A percentile compares a stretch with the other conserved stretches of the same genome.
These are phyloP conservation scores for Colossoma macropomum DNA, from an alignment of 2,113 vertebrate species.

Conservation along the genomic window DNA sequence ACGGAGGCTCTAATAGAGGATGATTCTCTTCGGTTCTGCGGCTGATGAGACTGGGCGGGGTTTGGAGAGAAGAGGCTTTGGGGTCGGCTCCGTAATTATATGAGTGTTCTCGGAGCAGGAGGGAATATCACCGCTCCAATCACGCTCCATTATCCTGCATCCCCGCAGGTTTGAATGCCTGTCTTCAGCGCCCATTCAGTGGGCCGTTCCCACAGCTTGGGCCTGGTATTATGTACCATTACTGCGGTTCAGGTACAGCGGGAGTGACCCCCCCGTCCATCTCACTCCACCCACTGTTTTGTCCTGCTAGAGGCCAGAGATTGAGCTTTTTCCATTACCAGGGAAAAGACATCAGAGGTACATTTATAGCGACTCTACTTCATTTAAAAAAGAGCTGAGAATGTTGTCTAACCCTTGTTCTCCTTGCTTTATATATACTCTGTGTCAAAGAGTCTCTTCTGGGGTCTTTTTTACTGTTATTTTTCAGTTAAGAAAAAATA, in stretches of 20 bases:
- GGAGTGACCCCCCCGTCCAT: conserved; percentile 4
- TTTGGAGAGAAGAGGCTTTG: conserved; percentile 40
- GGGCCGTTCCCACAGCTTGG: conserved; percentile 17
- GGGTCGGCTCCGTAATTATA: conserved; percentile 52
- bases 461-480: no score
- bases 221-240: conserved; percentile 35
- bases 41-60: conserved; percentile 46
- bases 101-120: conserved; percentile 32
- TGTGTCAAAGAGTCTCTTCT: no score
- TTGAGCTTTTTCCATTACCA: conserved; percentile 35
- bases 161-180: conserved; percentile 47
- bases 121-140: conserved; percentile 56
- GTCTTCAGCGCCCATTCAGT: conserved; percentile 35
- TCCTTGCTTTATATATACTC: no score
- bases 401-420: no score
- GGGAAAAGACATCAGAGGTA: not conserved
- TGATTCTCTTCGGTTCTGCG: conserved; percentile 21
- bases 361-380: not conserved
- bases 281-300: not conserved
- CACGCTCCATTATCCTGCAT: conserved; percentile 55
- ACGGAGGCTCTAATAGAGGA: conserved; percentile 43
- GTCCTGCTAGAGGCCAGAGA: conserved; percentile 31
- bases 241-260: conserved; percentile 22
- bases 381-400: not conserved
- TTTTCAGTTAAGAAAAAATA: no score